Conservation (phyloP, 2,797 vertebrate species). For the Gadopsis marmoratus region DNA sequence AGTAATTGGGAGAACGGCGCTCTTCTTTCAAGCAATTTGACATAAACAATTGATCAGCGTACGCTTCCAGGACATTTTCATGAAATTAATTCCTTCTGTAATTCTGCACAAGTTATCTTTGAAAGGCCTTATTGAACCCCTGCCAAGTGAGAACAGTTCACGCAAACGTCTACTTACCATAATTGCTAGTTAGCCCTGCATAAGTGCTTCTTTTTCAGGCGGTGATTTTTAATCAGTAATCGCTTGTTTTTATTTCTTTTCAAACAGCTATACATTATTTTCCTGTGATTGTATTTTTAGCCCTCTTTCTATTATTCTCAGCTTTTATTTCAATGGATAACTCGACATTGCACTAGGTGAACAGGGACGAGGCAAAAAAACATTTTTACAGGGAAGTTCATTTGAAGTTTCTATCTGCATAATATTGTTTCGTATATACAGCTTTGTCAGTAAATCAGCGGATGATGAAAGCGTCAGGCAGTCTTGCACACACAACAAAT, state of each 20-base stretch:
- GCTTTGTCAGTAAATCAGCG: background rate
- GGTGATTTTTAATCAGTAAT: constrained; percentile 13
- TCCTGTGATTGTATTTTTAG: background rate
- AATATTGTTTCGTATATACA: background rate
- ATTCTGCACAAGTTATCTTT: constrained; percentile 43
- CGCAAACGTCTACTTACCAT: constrained; percentile 50
- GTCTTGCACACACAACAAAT: constrained; percentile 31
- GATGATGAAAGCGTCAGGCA: background rate
- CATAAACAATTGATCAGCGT: constrained; percentile 48
- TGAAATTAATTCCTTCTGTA: constrained; percentile 18
- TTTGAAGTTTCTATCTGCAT: background rate
- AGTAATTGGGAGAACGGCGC: constrained; percentile 19
- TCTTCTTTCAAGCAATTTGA: constrained; percentile 28
- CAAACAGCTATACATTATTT: background rate
- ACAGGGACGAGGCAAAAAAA: background rate
- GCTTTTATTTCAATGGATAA: background rate
- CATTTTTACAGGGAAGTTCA: background rate
- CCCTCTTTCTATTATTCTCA: background rate
- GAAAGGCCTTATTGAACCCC: constrained; percentile 45
- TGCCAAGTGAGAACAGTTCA: constrained; percentile 48
- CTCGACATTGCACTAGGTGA: background rate
- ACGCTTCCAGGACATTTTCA: constrained; percentile 27
- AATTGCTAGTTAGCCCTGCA: constrained; percentile 51
- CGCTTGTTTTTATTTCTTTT: constrained; percentile 3
- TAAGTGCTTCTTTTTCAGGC: constrained; percentile 23